A percentile compares a stretch with the other conserved stretches of the same genome.
Conservation (phyloP, 2,797 vertebrate genomes). For the Hipposideros larvatus region DNA sequence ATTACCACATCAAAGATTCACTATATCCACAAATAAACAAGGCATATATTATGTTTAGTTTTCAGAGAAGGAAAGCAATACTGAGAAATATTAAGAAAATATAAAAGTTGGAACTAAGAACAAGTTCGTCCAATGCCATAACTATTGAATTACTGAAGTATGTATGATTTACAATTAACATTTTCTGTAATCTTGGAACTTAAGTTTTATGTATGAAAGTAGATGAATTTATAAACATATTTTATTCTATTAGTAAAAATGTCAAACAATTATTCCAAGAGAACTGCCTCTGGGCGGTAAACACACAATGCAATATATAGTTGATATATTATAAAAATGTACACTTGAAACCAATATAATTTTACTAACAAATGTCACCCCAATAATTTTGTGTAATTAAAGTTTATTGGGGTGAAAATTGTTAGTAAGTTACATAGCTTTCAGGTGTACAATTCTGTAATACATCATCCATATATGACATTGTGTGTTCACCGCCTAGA, state of each 20-base stretch:
- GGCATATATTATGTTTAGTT: background rate
- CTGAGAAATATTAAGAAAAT: background rate
- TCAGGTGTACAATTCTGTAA: no score
- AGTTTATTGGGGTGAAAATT: no score
- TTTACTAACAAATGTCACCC: no score
- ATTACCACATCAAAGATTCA: background rate
- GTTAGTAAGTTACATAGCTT: no score
- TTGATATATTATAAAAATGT: no score
- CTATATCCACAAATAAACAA: background rate
- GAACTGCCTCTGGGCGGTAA: no score
- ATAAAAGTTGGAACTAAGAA: background rate
- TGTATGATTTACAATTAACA: background rate
- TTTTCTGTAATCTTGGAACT: background rate
- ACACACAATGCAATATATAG: no score
- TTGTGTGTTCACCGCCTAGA: no score
- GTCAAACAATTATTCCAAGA: background rate
- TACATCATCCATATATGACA: no score
- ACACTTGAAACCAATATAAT: no score
- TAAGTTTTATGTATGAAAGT: slow-evolving; percentile 19
- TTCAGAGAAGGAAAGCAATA: background rate
- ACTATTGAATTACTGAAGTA: background rate
- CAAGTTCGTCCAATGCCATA: background rate
- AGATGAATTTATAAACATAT: background rate
- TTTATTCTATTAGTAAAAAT: slow-evolving; percentile 21
- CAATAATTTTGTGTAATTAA: no score